These are phyloP conservation scores for Beris morrisii DNA, from an alignment of 2,888 invertebrate genomes.

Conservation along the genomic window DNA sequence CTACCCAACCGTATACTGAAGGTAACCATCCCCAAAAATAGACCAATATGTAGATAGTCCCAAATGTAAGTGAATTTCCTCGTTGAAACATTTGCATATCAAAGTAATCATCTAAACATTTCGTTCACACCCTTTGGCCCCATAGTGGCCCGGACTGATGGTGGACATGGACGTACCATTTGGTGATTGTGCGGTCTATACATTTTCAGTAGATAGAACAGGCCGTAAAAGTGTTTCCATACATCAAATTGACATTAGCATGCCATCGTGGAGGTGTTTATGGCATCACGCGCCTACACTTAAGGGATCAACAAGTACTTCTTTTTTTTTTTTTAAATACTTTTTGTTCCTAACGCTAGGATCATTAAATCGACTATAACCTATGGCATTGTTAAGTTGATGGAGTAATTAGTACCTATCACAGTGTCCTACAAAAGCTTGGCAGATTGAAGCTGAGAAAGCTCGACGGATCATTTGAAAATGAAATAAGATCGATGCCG, in stretches of 20 bases:
- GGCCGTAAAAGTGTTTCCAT: conserved; percentile 27
- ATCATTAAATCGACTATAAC: too few relatives aligned
- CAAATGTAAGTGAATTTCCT: conserved; percentile 32
- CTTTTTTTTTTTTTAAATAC: too few relatives aligned
- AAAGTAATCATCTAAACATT: conserved; percentile 36
- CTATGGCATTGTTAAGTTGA: too few relatives aligned
- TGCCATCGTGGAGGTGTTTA: conserved; percentile 30
- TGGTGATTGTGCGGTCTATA: not conserved
- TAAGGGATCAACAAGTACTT: conserved; percentile 18
- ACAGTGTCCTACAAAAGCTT: too few relatives aligned
- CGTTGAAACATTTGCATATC: conserved; percentile 34
- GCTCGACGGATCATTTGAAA: too few relatives aligned
- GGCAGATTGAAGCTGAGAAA: too few relatives aligned
- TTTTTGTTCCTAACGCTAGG: too few relatives aligned
- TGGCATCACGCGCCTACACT: conserved; percentile 26
- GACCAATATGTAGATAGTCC: conserved; percentile 17
- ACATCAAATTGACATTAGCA: conserved; percentile 35
- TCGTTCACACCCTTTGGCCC: conserved; percentile 34
- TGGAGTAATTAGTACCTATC: too few relatives aligned
- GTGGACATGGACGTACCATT: conserved; percentile 21
- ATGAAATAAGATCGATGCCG: too few relatives aligned
- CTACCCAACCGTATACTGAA: too few relatives aligned
- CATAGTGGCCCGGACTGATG: conserved; percentile 8
- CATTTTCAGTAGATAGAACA: not conserved
- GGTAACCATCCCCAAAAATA: not conserved